Conservation (phyloP, 2,797 vertebrate species). For the Denticeps clupeoides region DNA sequence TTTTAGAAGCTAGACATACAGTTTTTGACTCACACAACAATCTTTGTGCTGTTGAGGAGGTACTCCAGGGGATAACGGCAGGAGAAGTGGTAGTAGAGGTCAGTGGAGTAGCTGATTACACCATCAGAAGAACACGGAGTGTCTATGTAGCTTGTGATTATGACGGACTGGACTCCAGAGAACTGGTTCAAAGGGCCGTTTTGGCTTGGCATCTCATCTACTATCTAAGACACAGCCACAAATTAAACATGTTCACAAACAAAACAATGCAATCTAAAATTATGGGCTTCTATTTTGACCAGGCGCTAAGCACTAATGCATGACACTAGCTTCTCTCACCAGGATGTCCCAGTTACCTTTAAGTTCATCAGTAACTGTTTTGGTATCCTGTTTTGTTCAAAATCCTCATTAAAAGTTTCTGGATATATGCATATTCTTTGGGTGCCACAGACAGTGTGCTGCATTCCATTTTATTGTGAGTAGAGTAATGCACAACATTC, state of each 20-base stretch:
- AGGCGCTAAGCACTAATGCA: no score
- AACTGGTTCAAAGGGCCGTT: slow-evolving; percentile 50
- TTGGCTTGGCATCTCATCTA: slow-evolving; percentile 50
- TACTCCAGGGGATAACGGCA: slow-evolving; percentile 67
- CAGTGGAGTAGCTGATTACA: slow-evolving; percentile 61
- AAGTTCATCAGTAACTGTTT: no score
- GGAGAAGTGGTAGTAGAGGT: slow-evolving; percentile 66
- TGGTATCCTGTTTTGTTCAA: no score
- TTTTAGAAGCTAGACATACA: not conserved
- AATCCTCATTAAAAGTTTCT: no score
- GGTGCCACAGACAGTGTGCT: no score
- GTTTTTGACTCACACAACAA: slow-evolving; percentile 54
- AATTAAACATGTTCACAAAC: not conserved
- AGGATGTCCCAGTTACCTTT: no score
- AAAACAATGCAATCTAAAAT: no score
- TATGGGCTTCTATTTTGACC: no score
- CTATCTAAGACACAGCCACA: slow-evolving; percentile 43
- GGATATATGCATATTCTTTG: no score
- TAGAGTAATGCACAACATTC: no score
- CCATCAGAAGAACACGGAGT: slow-evolving; percentile 43
- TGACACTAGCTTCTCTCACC: no score
- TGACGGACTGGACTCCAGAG: slow-evolving; percentile 53
- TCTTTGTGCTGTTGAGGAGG: slow-evolving; percentile 61
- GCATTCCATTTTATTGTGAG: no score
- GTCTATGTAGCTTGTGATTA: slow-evolving; percentile 61